A percentile compares a stretch with the other conserved stretches of the same genome.
These are phyloP conservation scores for Ceratothoa steindachneri DNA, from an alignment of 2,888 invertebrate genomes.

Conservation along the genomic window DNA sequence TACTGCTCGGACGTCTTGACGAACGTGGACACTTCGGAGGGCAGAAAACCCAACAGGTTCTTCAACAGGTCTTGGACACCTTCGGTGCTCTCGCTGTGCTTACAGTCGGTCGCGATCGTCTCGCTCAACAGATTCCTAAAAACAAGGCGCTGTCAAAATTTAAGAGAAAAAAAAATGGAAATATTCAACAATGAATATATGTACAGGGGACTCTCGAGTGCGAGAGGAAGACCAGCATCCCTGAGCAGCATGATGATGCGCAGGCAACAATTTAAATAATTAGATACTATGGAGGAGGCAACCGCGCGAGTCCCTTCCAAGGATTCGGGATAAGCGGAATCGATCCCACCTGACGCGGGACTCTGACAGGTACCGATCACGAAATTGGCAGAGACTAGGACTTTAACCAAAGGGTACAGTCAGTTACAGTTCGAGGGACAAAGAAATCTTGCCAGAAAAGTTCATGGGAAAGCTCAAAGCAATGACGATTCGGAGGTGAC, in stretches of 20 bases:
- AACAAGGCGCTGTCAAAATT: background rate
- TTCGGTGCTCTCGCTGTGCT: background rate
- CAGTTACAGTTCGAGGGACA: too few species aligned
- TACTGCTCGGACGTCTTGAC: conserved; percentile 55
- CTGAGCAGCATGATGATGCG: background rate
- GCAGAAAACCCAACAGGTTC: conserved; percentile 52
- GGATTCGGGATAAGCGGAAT: too few species aligned
- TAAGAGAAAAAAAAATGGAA: too few species aligned
- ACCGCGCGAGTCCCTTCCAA: background rate
- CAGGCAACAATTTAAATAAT: too few species aligned
- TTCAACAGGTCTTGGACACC: conserved; percentile 33
- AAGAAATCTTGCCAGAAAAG: too few species aligned
- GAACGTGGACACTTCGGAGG: conserved; percentile 55
- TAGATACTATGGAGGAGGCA: background rate
- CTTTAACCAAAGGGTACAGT: too few species aligned
- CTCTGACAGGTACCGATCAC: background rate
- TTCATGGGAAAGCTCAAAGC: too few species aligned
- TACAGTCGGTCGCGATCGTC: background rate
- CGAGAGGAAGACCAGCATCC: background rate
- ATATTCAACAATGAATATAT: too few species aligned
- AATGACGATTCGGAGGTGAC: too few species aligned
- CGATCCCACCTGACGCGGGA: background rate
- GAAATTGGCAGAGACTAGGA: too few species aligned
- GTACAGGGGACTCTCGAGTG: background rate
- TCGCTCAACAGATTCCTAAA: background rate